Evolutionary conservation across 2,888 invertebrate genomes (phyloP).

Genomic region (Drosophila paracracens): DNA sequence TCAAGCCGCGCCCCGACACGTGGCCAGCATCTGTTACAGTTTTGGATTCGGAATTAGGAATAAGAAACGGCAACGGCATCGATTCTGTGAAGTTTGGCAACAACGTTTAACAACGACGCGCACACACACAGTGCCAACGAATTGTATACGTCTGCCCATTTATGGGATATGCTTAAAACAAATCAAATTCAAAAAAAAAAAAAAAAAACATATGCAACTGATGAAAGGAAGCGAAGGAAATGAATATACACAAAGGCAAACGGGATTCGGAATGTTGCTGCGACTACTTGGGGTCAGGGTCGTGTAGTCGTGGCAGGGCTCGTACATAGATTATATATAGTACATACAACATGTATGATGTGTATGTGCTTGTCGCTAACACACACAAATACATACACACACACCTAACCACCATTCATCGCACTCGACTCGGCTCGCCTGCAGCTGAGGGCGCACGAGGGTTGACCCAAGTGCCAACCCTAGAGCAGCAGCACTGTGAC

Average conservation of each 20-base stretch:
- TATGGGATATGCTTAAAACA: constrained; percentile 64
- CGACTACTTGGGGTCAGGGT: constrained; percentile 71
- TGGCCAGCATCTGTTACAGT: constrained; percentile 79
- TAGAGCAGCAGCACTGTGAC: constrained; percentile 67
- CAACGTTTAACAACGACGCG: constrained; percentile 50
- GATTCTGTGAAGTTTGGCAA: constrained; percentile 71
- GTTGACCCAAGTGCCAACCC: constrained; percentile 69
- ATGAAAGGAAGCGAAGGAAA: constrained; percentile 47
- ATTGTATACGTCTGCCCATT: constrained; percentile 38
- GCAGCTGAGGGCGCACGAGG: constrained; percentile 37
- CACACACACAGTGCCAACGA: constrained; percentile 26
- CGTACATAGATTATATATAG: constrained; percentile 63
- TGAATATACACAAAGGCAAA: constrained; percentile 44
- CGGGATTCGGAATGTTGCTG: constrained; percentile 48
- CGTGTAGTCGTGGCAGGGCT: constrained; percentile 58
- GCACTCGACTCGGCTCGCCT: constrained; percentile 18
- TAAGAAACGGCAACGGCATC: not conserved
- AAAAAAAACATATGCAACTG: constrained; percentile 28
- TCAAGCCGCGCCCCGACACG: constrained; percentile 62
- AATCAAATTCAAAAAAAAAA: constrained; percentile 57
- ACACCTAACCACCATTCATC: not conserved
- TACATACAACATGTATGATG: constrained; percentile 10
- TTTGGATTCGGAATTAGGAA: constrained; percentile 37
- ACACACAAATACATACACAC: not conserved
- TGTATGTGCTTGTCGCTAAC: constrained; percentile 14